Evolutionary conservation across 2,113 vertebrate genomes (phyloP).

Genomic region (Halcyon malimbica): DNA sequence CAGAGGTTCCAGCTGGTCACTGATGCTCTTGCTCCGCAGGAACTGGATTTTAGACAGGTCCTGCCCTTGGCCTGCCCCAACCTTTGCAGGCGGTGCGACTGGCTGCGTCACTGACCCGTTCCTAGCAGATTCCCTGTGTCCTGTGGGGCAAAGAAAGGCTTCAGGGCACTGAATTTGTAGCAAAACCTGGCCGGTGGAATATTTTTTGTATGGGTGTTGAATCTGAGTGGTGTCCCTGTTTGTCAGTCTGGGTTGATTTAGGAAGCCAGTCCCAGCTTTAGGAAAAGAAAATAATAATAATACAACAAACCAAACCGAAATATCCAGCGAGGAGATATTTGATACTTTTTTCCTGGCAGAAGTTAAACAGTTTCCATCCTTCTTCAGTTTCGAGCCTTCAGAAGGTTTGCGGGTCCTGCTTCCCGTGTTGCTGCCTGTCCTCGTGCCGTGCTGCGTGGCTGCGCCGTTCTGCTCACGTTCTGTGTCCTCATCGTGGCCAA

Average conservation of each 20-base stretch:
- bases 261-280: not conserved
- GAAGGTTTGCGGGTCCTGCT: not conserved
- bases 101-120: accelerated
- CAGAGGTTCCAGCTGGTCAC: not conserved
- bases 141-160: not conserved
- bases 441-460: not conserved
- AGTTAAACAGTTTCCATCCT: constrained; percentile 47
- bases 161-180: not conserved
- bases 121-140: not conserved
- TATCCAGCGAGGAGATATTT: constrained; percentile 43
- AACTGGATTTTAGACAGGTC: not conserved
- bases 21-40: not conserved
- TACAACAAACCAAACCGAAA: not conserved
- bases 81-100: not conserved
- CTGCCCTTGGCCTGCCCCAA: not conserved
- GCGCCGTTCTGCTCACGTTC: not conserved
- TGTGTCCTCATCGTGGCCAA: not conserved
- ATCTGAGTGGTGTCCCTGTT: not conserved
- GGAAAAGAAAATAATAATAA: not conserved
- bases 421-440: not conserved
- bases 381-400: constrained; percentile 24
- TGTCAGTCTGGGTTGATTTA: constrained; percentile 13
- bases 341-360: constrained; percentile 66
- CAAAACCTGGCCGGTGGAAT: not conserved
- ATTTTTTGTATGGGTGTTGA: not conserved